phyloP scores from a whole-genome alignment of 2,113 vertebrate genomes.

The Sterrhoptilus dennistouni region DNA sequence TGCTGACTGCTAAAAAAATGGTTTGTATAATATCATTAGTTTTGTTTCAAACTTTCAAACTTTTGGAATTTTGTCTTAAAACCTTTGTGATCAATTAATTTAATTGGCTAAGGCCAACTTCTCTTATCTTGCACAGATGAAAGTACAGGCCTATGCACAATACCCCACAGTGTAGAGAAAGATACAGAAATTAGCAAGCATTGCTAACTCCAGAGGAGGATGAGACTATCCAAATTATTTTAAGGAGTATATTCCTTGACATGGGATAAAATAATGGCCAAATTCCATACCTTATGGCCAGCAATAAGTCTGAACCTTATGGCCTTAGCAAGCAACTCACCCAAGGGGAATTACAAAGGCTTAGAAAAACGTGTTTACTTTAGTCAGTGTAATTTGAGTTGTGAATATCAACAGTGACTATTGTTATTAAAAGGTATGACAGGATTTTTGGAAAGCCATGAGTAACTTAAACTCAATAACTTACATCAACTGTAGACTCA shows the following conservation, averaged over 20 bases:
- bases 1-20: neutral
- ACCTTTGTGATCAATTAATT: neutral
- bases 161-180: accelerated
- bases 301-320: neutral
- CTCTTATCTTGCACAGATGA: neutral
- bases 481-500: neutral
- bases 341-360: neutral
- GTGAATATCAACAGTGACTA: neutral
- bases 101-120: neutral
- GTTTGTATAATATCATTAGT: neutral
- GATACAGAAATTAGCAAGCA: neutral
- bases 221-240: neutral
- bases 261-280: neutral
- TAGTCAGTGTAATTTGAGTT: neutral
- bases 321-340: neutral
- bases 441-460: neutral
- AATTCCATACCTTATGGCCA: neutral
- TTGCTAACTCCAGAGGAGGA: neutral
- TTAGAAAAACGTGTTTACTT: neutral
- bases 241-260: neutral
- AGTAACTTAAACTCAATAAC: neutral
- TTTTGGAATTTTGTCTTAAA: neutral
- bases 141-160: neutral
- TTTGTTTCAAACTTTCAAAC: neutral
- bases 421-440: neutral